Percentiles rank a stretch among this genome's conserved stretches.
Conservation (phyloP, 2,113 vertebrate species). For the Alosa alosa region DNA sequence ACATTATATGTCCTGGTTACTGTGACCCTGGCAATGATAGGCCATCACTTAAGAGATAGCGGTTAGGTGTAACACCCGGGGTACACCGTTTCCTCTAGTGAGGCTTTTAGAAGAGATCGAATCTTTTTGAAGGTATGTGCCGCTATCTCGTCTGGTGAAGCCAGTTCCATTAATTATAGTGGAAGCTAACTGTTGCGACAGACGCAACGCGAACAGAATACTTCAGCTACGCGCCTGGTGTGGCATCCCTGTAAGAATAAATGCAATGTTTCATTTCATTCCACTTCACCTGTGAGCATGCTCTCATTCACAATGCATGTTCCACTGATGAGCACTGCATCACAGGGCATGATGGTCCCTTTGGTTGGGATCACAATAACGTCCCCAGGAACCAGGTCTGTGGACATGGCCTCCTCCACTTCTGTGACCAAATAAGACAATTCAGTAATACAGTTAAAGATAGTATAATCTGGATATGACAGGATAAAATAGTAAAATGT, state of each 20-base stretch:
- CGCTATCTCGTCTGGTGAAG: too few relatives aligned
- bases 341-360: slow-evolving; percentile 95
- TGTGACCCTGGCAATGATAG: not conserved
- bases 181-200: too few relatives aligned
- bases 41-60: not conserved
- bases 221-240: too few relatives aligned
- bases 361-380: slow-evolving; percentile 90
- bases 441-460: not conserved
- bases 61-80: not conserved
- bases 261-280: not conserved
- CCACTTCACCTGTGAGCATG: slow-evolving; percentile 90
- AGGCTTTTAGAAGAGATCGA: too few relatives aligned
- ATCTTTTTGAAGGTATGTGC: too few relatives aligned
- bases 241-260: too few relatives aligned
- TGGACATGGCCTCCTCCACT: slow-evolving; percentile 89
- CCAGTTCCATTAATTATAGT: too few relatives aligned
- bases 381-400: slow-evolving; percentile 93
- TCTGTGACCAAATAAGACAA: slow-evolving; percentile 62
- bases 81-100: too few relatives aligned
- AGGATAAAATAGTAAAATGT: too few relatives aligned
- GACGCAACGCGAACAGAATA: too few relatives aligned
- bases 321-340: slow-evolving; percentile 90
- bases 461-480: not conserved
- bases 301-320: slow-evolving; percentile 99
- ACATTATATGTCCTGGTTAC: not conserved